Evolutionary conservation across 1,140 invertebrate species (phyloP).

Genomic region (Drosophila punjabiensis): DNA sequence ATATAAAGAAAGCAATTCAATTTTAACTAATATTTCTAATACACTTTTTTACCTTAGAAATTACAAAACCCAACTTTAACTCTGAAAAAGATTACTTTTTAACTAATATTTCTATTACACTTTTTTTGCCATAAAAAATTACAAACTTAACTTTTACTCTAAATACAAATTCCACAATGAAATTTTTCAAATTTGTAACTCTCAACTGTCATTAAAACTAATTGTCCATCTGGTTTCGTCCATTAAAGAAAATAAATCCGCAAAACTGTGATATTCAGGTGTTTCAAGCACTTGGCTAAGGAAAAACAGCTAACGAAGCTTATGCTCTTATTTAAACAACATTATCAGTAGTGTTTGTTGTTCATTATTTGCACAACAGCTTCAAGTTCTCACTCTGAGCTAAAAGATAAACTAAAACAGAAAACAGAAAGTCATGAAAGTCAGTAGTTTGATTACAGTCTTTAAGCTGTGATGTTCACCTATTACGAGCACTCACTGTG

Average conservation of each 20-base stretch:
- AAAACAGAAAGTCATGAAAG: background rate
- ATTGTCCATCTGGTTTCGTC: too few relatives aligned
- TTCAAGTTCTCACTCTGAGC: background rate
- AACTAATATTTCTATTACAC: too few relatives aligned
- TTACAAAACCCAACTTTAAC: too few relatives aligned
- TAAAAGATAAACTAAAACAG: background rate
- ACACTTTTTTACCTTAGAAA: too few relatives aligned
- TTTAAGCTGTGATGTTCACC: background rate
- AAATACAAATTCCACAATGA: too few relatives aligned
- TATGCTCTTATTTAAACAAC: background rate
- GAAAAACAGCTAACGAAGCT: background rate
- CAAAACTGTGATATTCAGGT: background rate
- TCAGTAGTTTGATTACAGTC: background rate
- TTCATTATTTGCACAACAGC: constrained; percentile 2
- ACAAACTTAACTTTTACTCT: too few relatives aligned
- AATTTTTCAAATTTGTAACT: too few relatives aligned
- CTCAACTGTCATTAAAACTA: background rate
- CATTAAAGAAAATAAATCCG: background rate
- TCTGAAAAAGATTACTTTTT: too few relatives aligned
- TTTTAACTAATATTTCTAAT: too few relatives aligned
- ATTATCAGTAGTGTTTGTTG: background rate
- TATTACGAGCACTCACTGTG: constrained; percentile 4
- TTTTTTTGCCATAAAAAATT: too few relatives aligned
- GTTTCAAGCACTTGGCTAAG: constrained; percentile 1
- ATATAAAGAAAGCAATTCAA: too few relatives aligned